Evolutionary conservation across 2,888 invertebrate species (phyloP).

Genomic region (Aspidiotus rigidus): DNA sequence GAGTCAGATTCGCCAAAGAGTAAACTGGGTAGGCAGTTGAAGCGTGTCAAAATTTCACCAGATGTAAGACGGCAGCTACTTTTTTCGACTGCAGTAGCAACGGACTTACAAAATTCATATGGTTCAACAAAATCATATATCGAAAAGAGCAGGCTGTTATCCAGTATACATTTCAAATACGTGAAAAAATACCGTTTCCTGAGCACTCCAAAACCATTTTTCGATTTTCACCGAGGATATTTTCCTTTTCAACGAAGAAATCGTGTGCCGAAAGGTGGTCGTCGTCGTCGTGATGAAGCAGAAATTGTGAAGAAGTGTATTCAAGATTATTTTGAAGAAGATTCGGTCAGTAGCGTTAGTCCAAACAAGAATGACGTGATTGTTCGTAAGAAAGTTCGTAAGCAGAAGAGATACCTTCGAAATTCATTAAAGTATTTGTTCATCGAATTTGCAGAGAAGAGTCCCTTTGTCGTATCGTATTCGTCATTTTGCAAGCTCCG

Average conservation of each 20-base stretch:
- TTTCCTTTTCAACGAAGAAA: background rate
- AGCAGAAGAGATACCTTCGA: background rate
- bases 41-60: background rate
- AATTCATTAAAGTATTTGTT: background rate
- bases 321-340: background rate
- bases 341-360: background rate
- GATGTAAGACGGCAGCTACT: background rate
- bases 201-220: background rate
- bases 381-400: background rate
- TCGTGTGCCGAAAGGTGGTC: background rate
- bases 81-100: background rate
- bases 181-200: background rate
- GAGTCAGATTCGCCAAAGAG: background rate
- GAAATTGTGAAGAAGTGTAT: no score
- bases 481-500: background rate
- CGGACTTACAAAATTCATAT: background rate
- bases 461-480: background rate
- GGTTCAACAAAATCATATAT: background rate
- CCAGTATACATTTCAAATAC: background rate
- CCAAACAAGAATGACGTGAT: background rate
- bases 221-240: background rate
- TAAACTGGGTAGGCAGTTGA: background rate
- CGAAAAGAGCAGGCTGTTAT: background rate
- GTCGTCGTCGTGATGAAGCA: conserved; percentile 3
- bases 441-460: background rate